Evolutionary conservation across 2,888 invertebrate genomes (phyloP), one percentile per base, ranked within the genome.

Genomic region (Nasonia oneida): DNA sequence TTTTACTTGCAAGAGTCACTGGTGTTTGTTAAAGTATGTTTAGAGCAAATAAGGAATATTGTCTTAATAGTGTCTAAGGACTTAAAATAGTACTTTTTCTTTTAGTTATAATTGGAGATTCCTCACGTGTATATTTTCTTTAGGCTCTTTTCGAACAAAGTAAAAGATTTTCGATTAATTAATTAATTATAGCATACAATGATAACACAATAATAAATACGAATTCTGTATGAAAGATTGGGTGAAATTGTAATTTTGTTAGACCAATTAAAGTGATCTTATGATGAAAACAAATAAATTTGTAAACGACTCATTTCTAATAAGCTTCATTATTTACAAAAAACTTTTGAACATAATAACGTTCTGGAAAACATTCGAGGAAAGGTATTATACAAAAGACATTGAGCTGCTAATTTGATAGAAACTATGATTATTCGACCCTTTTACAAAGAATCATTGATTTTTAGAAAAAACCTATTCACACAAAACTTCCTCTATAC

Each of bases 351-450:
- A 61, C 76, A 86, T 75, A 37, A 79, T 84, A 85, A 80, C 39
- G 53, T 81, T 79, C 29, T 81, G 81, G 64, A 87, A 87, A 87
- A 87, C 81, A 79, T 81, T 57, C 61, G 84, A 85, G 87, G 84
- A 86, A 84, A 86, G 87, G 84, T 84, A 82, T 87, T 42, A 80
- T 86, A 86, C 82, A 84, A 86, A 86, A 87, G 83, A 85, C 83
- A 85, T 83, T 83, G 75, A 87, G 83, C 83, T 71, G 74, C 81
- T 90, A 90, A 87, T 93, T 93, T 93, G 92, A 93, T 93, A 93
- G 93, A 93, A 93, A 94, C 93, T 94, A 94, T 93, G 93, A 93
- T 93, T 93, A 93, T 93, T 93, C 77, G 93, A 94, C 92, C 93
- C 94, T 93, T 94, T 94, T 93, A 93, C 93, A 94, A 94, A 94